Percentiles rank a stretch among this genome's conserved stretches.
Evolutionary conservation across 2,888 invertebrate species (phyloP).

Genomic region (Lysandra bellargus): DNA sequence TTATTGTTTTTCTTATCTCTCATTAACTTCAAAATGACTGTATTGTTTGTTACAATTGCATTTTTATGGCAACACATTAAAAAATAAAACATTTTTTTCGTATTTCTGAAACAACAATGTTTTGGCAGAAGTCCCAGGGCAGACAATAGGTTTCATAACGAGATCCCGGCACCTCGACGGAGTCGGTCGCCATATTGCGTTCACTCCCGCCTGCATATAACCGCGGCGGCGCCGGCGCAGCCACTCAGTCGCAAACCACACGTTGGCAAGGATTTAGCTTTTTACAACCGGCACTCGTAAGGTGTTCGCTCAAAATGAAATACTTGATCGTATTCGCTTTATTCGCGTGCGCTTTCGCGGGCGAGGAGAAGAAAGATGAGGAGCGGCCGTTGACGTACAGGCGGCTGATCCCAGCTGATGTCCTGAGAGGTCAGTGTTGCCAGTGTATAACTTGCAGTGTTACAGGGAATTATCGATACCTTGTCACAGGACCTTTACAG

Average conservation of each 20-base stretch:
- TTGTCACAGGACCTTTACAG: no score
- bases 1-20: conserved; percentile 12
- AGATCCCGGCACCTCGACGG: conserved; percentile 33
- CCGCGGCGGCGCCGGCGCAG: conserved; percentile 55
- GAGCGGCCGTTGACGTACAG: conserved; percentile 87
- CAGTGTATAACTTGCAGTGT: background rate
- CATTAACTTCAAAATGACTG: conserved; percentile 18
- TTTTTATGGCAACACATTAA: conserved; percentile 4
- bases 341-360: conserved; percentile 78
- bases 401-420: conserved; percentile 93
- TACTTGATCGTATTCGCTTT: conserved; percentile 75
- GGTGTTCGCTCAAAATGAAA: conserved; percentile 75
- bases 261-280: conserved; percentile 52
- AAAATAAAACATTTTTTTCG: background rate
- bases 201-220: conserved; percentile 71
- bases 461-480: background rate
- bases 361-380: conserved; percentile 78
- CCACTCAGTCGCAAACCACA: conserved; percentile 66
- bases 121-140: conserved; percentile 26
- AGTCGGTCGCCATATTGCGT: conserved; percentile 47
- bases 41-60: conserved; percentile 15
- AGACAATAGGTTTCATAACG: conserved; percentile 28
- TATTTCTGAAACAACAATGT: background rate
- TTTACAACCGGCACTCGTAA: conserved; percentile 54
- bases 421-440: conserved; percentile 88